Percentiles rank a stretch among this genome's conserved stretches.
phyloP scores from a whole-genome alignment of 2,888 invertebrate species.

The Andrena trimmerana region DNA sequence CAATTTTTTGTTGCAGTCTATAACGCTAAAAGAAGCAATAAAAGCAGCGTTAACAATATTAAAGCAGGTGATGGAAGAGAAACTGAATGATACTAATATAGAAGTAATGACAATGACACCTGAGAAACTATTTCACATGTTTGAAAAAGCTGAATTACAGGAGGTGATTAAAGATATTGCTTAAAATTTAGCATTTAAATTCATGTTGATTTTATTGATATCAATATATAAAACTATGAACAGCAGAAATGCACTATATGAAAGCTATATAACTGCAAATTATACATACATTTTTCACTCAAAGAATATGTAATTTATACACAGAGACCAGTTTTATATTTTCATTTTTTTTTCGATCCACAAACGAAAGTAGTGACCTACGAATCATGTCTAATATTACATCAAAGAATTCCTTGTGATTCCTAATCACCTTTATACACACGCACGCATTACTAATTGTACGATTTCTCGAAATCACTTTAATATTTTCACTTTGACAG shows the following conservation, averaged over 20 bases:
- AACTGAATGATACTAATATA: conserved; percentile 97
- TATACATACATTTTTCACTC: conserved; percentile 54
- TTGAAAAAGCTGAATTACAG: conserved; percentile 95
- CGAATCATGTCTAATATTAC: conserved; percentile 5
- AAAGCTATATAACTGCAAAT: conserved; percentile 55
- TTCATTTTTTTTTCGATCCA: conserved; percentile 36
- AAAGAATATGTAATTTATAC: conserved; percentile 45
- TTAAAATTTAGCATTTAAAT: conserved; percentile 82
- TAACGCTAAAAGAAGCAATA: conserved; percentile 97
- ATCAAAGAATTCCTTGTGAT: conserved; percentile 34
- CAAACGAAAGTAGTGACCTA: conserved; percentile 21
- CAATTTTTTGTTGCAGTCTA: conserved; percentile 87
- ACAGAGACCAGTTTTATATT: conserved; percentile 50
- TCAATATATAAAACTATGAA: conserved; percentile 23
- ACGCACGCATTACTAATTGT: not conserved
- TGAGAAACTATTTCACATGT: conserved; percentile 94
- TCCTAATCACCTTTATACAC: conserved; percentile 17
- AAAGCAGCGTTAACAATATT: conserved; percentile 96
- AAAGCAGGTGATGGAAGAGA: conserved; percentile 99
- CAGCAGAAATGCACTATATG: conserved; percentile 38
- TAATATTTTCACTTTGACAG: not conserved
- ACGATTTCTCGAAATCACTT: not conserved
- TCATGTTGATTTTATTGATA: conserved; percentile 36
- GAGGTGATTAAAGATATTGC: conserved; percentile 93
- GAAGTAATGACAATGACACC: conserved; percentile 98